Evolutionary conservation across 2,888 invertebrate genomes (phyloP), one percentile per base, ranked within the genome.

Genomic region (Bimastos eiseni): DNA sequence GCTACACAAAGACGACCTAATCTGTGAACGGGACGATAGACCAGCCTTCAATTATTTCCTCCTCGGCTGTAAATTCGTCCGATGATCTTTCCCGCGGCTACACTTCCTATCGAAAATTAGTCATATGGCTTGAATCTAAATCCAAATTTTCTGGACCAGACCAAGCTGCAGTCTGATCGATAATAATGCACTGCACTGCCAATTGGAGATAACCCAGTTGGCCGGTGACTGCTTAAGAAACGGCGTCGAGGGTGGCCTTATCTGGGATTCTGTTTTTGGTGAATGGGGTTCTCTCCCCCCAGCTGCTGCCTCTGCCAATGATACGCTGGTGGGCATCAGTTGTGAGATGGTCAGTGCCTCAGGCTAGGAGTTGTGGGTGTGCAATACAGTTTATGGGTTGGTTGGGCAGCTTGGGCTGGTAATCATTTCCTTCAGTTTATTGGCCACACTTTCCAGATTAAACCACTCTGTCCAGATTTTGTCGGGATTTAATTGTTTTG

Each of bases 31-130:
- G 70, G n/a, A 70, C n/a, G n/a, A 70, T n/a, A 70, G n/a, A 11
- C 70, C n/a, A n/a, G 70, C 70, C 8, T 30, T 30, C 70, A 70
- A 70, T 70, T 70, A 70, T 70, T 70, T 70, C 70, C 8, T 70
- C 30, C 8, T n/a, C n/a, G 30, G 70, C n/a, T n/a, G n/a, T 70
- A n/a, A 70, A n/a, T 70, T 70, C n/a, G 30, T 70, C 13, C n/a
- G 70, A n/a, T n/a, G 41, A 70, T 70, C 70, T 70, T 70, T 70
- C 70, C 70, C n/a, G 70, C 70, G n/a, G 70, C 70, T 70, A 70
- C 70, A 70, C 70, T 70, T 70, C 8, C 70, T 70, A 70, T 70
- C 70, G 70, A n/a, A 70, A 70, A 70, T 70, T 70, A 70, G n/a
- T 70, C 30, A 11, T 30, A 70, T n/a, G 70, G 70, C 70, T 30